A percentile compares a stretch with the other conserved stretches of the same genome.
These are phyloP conservation scores for Percina caprodes DNA, from an alignment of 2,113 vertebrate species.

Conservation along the genomic window DNA sequence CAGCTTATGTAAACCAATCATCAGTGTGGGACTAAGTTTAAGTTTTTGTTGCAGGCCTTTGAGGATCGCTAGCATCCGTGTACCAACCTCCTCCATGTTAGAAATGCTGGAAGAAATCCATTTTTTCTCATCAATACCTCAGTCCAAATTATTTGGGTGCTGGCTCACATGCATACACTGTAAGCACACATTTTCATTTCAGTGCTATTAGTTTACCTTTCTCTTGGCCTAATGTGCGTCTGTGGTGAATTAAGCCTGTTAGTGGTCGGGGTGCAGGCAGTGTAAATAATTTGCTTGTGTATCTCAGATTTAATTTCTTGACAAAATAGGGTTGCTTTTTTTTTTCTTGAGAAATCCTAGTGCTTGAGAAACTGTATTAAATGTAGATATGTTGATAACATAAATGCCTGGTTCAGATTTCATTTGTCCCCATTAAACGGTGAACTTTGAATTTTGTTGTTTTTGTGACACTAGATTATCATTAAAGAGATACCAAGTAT, in stretches of 20 bases:
- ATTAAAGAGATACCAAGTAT: constrained; percentile 35
- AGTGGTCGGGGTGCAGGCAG: constrained; percentile 45
- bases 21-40: not conserved
- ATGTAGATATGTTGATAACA: constrained; percentile 85
- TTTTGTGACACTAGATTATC: constrained; percentile 34
- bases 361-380: constrained; percentile 81
- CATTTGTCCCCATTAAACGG: constrained; percentile 62
- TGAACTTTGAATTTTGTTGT: constrained; percentile 53
- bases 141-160: constrained; percentile 27
- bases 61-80: constrained; percentile 15
- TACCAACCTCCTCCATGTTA: constrained; percentile 15
- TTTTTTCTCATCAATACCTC: constrained; percentile 65
- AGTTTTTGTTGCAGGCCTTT: constrained; percentile 11
- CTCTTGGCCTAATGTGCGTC: constrained; percentile 59
- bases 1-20: constrained; percentile 9
- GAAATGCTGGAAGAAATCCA: constrained; percentile 74
- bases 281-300: constrained; percentile 77
- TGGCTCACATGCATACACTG: constrained; percentile 14
- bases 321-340: constrained; percentile 57
- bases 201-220: constrained; percentile 55
- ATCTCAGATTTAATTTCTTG: constrained; percentile 73
- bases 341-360: constrained; percentile 66
- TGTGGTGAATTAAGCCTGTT: constrained; percentile 53
- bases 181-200: constrained; percentile 31
- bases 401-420: constrained; percentile 60